Conservation (phyloP, 2,888 invertebrate genomes). For the Cryptus viduatorius region DNA sequence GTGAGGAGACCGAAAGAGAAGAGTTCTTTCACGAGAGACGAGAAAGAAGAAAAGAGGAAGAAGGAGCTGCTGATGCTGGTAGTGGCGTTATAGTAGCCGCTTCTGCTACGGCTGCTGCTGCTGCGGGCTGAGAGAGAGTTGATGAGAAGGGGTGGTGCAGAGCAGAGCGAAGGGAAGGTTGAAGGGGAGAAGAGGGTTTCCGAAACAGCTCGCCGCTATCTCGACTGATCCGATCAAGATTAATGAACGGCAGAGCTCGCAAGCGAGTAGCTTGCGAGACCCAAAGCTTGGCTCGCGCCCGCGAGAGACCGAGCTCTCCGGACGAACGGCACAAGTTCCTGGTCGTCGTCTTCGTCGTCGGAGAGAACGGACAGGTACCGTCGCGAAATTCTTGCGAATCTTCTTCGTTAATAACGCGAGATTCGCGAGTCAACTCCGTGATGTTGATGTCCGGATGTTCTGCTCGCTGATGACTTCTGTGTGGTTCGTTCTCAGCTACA, state of each 20-base stretch:
- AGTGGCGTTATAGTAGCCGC: conserved; percentile 59
- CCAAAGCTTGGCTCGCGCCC: conserved; percentile 80
- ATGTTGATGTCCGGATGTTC: neutral
- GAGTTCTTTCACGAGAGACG: conserved; percentile 61
- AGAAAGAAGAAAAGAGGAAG: conserved; percentile 61
- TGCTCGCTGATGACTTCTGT: conserved; percentile 4
- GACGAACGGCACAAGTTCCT: conserved; percentile 62
- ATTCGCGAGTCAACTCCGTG: conserved; percentile 18
- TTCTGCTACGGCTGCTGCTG: conserved; percentile 48
- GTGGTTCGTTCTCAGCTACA: neutral
- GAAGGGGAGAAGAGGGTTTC: conserved; percentile 82
- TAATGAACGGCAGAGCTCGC: conserved; percentile 86
- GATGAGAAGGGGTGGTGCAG: conserved; percentile 73
- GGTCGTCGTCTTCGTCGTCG: conserved; percentile 47
- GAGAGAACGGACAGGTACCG: conserved; percentile 49
- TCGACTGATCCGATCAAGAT: conserved; percentile 85
- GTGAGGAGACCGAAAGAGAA: conserved; percentile 69
- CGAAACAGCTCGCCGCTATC: conserved; percentile 85
- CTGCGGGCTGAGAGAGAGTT: conserved; percentile 59
- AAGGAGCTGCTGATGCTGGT: conserved; percentile 65
- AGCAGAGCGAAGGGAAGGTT: conserved; percentile 73
- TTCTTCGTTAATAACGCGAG: conserved; percentile 56
- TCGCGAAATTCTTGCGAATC: conserved; percentile 53
- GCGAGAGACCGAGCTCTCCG: conserved; percentile 41
- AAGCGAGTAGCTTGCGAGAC: conserved; percentile 84